Percentiles rank a stretch among this genome's conserved stretches.
phyloP scores from a whole-genome alignment of 2,888 invertebrate species.

The Apoda limacodes region DNA sequence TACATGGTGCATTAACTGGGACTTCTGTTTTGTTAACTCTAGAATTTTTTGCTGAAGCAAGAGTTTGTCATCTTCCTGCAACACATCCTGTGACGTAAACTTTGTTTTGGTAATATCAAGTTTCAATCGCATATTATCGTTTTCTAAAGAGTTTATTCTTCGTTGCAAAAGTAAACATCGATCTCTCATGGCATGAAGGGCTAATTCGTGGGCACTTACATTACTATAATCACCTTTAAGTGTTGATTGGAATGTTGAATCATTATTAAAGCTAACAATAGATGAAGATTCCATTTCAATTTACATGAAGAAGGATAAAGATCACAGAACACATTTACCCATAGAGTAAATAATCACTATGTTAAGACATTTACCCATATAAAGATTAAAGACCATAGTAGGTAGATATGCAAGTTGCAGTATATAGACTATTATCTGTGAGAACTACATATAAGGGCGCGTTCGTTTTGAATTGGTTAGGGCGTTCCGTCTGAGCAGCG shows the following conservation, averaged over 20 bases:
- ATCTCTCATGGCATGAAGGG: constrained; percentile 85
- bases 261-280: constrained; percentile 61
- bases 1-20: constrained; percentile 80
- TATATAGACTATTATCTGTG: no score
- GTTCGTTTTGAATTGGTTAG: no score
- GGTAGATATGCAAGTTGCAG: no score
- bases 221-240: constrained; percentile 49
- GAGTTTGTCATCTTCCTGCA: constrained; percentile 57
- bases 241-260: constrained; percentile 54
- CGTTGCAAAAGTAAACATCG: constrained; percentile 81
- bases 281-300: constrained; percentile 60
- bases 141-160: constrained; percentile 76
- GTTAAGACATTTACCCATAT: no score
- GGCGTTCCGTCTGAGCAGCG: no score
- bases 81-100: constrained; percentile 34
- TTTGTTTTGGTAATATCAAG: constrained; percentile 40
- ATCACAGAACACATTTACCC: no score
- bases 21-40: constrained; percentile 79
- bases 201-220: constrained; percentile 77
- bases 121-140: constrained; percentile 78
- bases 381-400: no score
- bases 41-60: constrained; percentile 73
- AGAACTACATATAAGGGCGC: no score
- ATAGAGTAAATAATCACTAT: no score
- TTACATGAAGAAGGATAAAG: no score